Conservation (phyloP, 2,888 invertebrate species). For the Ochropleura plecta region DNA sequence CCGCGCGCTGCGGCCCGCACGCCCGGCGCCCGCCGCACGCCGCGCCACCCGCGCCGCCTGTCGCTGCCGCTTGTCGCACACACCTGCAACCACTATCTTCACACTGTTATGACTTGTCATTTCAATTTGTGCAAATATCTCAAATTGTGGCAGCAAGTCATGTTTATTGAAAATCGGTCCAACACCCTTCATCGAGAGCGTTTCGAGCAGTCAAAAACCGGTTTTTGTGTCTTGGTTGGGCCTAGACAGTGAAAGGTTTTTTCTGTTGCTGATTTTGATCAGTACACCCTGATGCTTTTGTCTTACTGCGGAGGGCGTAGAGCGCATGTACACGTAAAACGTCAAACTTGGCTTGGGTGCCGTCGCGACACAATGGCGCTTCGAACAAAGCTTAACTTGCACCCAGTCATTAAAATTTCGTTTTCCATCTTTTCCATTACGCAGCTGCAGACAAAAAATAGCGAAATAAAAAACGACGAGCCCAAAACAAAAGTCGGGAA, state of each 20-base stretch:
- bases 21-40: conserved; percentile 61
- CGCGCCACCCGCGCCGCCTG: conserved; percentile 45
- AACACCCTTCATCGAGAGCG: not conserved
- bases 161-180: conserved; percentile 6
- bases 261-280: conserved; percentile 40
- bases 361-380: conserved; percentile 82
- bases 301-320: conserved; percentile 75
- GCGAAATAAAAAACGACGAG: conserved; percentile 87
- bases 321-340: conserved; percentile 80
- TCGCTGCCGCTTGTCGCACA: conserved; percentile 48
- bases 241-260: conserved; percentile 12
- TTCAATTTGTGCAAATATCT: conserved; percentile 28
- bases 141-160: conserved; percentile 5
- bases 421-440: conserved; percentile 90
- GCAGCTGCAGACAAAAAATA: conserved; percentile 89
- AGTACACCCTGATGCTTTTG: conserved; percentile 70
- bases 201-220: not conserved
- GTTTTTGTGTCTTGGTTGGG: conserved; percentile 5
- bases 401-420: conserved; percentile 89
- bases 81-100: conserved; percentile 53
- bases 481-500: conserved; percentile 89
- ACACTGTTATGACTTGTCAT: conserved; percentile 38
- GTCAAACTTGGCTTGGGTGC: conserved; percentile 82
- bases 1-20: conserved; percentile 69
- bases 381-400: conserved; percentile 88